Conservation (phyloP, 2,888 invertebrate genomes). For the Atethmia centrago region DNA sequence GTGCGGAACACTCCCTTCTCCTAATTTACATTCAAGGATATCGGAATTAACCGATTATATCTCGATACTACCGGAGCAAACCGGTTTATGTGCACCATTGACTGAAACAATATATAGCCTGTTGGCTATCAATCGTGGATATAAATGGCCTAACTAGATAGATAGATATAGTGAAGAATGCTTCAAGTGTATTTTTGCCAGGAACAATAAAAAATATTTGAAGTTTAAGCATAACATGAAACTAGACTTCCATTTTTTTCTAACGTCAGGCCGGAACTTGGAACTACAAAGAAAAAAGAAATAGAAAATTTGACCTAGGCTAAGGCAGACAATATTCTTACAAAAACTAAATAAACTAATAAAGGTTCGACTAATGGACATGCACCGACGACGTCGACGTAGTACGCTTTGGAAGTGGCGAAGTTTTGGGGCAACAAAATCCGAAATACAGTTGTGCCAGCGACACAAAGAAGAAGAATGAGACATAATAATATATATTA, state of each 20-base stretch:
- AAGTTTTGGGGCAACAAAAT: not conserved
- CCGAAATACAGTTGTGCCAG: not conserved
- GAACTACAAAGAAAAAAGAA: too few relatives aligned
- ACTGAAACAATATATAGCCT: conserved; percentile 28
- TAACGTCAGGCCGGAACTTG: not conserved
- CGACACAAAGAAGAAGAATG: not conserved
- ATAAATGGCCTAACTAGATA: conserved; percentile 15
- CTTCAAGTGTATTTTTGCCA: not conserved
- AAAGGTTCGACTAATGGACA: too few relatives aligned
- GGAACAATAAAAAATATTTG: not conserved
- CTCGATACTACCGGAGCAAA: conserved; percentile 40
- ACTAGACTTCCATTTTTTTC: not conserved
- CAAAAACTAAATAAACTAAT: too few relatives aligned
- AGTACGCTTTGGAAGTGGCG: too few relatives aligned
- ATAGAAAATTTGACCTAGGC: too few relatives aligned
- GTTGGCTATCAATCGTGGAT: conserved; percentile 20
- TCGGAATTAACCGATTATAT: conserved; percentile 56
- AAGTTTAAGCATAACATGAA: not conserved
- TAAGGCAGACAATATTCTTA: too few relatives aligned
- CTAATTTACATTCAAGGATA: conserved; percentile 78
- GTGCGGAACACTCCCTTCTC: conserved; percentile 71
- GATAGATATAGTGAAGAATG: conserved; percentile 7
- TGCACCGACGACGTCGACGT: too few relatives aligned
- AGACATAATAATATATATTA: too few relatives aligned
- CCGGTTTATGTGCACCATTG: conserved; percentile 43